Base-by-base conservation (phyloP, 2,113 vertebrate species). In the Vireo altiloquus region DNA sequence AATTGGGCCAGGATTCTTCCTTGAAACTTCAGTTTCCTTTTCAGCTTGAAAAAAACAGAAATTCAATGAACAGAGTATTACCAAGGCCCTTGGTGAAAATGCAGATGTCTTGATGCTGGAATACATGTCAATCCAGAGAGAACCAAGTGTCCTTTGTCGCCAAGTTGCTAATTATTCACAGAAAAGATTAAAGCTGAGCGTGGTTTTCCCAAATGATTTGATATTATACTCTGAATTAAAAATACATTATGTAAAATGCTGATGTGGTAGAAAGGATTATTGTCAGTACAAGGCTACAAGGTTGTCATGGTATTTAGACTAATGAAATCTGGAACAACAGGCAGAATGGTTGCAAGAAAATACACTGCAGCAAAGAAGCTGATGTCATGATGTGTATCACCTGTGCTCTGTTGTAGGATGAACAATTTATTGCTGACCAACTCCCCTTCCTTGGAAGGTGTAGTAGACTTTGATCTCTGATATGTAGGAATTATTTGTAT, bases 181-280 rank as follows among this genome's bases (percentile, higher is more conserved):
- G 42, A 37, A 74, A 90, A 90, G 66, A 94, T 85, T 56, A 92
- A 95, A 95, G 79, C 88, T 39, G 50, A 88, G 71, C 16, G 40
- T 61, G n/a, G 30, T 61, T 93, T 93, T 69, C 95, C 85, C 94
- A 86, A 65, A 93, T 79, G 75, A 69, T 85, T 89, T 91, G 24
- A 31, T 90, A 80, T 85, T 90, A 76, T 57, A 35, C 42, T 93
- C 49, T 80, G 79, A 93, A 92, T 96, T 82, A 90, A 96, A 97
- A 96, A 80, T 85, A 54, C 49, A 82, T 91, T 61, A 85, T 69
- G 70, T 90, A 52, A 82, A 91, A 79, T 72, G 87, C 85, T 93
- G 75, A 57, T 95, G 75, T 72, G 28, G 53, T 92, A 47, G 88
- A 65, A 93, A 69, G n/a, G 20, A 65, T 79, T 37, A 83, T 72